A percentile compares a stretch with the other conserved stretches of the same genome.
Evolutionary conservation across 2,113 vertebrate genomes (phyloP).

Genomic region (Nannospalax galili): DNA sequence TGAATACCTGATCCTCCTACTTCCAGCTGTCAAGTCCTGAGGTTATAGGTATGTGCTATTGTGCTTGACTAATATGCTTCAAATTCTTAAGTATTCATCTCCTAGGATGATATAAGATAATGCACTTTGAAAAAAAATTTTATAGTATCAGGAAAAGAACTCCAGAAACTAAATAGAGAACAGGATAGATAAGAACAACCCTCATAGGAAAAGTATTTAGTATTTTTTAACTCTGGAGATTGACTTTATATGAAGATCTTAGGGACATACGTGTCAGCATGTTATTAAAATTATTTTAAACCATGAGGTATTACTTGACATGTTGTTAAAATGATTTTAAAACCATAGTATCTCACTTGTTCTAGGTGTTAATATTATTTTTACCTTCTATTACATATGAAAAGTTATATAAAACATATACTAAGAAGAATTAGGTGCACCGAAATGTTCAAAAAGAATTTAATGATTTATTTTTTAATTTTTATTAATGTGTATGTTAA

Average conservation of each 20-base stretch:
- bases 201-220: conserved; percentile 12
- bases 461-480: not conserved
- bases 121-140: not conserved
- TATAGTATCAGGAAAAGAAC: not conserved
- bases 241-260: conserved; percentile 41
- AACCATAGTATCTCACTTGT: not conserved
- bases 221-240: conserved; percentile 37
- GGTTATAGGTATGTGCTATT: not conserved
- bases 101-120: not conserved
- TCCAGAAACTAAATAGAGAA: not conserved
- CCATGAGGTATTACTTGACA: not conserved
- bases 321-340: conserved; percentile 35
- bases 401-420: not conserved
- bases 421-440: not conserved
- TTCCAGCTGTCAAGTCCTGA: not conserved
- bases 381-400: not conserved
- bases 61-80: not conserved
- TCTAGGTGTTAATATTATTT: conserved; percentile 16
- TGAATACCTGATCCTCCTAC: not conserved
- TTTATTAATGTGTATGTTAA: not conserved
- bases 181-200: not conserved
- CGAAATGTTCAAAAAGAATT: conserved; percentile 24
- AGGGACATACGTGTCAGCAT: not conserved
- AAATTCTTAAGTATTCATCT: not conserved
- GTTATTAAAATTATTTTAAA: not conserved